Evolutionary conservation across 2,888 invertebrate species (phyloP), one percentile per base, ranked within the genome.

Genomic region (Pristionchus japonicus): DNA sequence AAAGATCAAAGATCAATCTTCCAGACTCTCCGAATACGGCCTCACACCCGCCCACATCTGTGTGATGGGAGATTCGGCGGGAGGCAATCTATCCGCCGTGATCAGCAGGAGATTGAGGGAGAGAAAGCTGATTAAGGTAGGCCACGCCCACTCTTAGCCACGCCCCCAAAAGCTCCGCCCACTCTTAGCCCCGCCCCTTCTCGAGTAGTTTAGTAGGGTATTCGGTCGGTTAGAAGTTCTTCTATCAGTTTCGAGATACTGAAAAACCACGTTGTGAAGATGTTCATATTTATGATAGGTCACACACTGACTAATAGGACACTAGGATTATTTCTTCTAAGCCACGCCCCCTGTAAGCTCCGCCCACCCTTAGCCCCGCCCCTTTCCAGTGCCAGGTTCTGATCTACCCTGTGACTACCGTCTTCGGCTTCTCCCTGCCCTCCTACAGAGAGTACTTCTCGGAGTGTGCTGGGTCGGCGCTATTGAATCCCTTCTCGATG

Each of bases 331-430:
- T n/a, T n/a, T n/a, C n/a, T n/a, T n/a, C 27, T 61, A 7, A 15
- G 6, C 43, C 43, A 43, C 43, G 43, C 43, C 43, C 43, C 11
- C 43, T 6, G 11, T 7, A 27, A 11, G 31, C 34, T 70, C 70
- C 31, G 70, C 70, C 15, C 23, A 17, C 70, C 6, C 43, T 4
- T 17, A 80, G 37, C 70, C 37, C 3, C 70, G 37, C 70, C 37
- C 23, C 27, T 52, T 86, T 93, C 20, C 88, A 90, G 91, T 91
- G 94, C 87, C 95, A 95, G 91, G 91, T 95, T 37, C 92, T 95
- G 31, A 94, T 95, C 87, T 95, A 95, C 90, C 95, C 95, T 3
- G 94, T 94, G 7, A 92, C 94, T n/a, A 95, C 95, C 89, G 92
- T 94, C 74, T 90, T 95, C 86, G 94, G 95, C 90, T 94, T 95